Evolutionary conservation across 2,797 vertebrate species (phyloP).

Genomic region (Artibeus jamaicensis): DNA sequence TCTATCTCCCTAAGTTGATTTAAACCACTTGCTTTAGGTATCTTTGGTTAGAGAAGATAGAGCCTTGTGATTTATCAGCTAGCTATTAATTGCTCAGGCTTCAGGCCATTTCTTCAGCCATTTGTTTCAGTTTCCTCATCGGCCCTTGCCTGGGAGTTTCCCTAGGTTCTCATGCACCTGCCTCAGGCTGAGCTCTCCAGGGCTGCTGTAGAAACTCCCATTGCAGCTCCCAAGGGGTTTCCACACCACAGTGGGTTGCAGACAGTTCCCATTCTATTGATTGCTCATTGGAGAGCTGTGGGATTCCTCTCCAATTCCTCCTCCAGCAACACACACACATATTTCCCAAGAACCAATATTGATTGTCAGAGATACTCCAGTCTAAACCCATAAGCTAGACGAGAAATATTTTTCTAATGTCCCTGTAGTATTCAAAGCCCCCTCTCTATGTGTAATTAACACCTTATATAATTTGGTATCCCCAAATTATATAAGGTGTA

Average conservation of each 20-base stretch:
- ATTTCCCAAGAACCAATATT: not conserved
- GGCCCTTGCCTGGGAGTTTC: not conserved
- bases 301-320: not conserved
- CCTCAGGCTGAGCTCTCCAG: not conserved
- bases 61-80: not conserved
- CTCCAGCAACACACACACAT: not conserved
- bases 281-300: not conserved
- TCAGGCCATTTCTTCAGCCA: not conserved
- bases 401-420: not conserved
- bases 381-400: not conserved
- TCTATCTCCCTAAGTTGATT: not conserved
- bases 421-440: slow-evolving; percentile 7
- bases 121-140: not conserved
- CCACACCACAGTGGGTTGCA: accelerated
- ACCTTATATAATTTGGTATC: not conserved
- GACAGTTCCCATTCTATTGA: not conserved
- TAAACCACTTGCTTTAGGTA: not conserved
- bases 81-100: not conserved
- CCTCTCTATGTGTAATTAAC: slow-evolving; percentile 7
- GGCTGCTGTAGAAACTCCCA: no score
- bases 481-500: no score
- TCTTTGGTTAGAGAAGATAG: not conserved
- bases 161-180: not conserved
- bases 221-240: not conserved
- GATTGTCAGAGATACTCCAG: slow-evolving; percentile 26